Evolutionary conservation across 2,113 vertebrate genomes (phyloP).

Genomic region (Actinemys pallida): DNA sequence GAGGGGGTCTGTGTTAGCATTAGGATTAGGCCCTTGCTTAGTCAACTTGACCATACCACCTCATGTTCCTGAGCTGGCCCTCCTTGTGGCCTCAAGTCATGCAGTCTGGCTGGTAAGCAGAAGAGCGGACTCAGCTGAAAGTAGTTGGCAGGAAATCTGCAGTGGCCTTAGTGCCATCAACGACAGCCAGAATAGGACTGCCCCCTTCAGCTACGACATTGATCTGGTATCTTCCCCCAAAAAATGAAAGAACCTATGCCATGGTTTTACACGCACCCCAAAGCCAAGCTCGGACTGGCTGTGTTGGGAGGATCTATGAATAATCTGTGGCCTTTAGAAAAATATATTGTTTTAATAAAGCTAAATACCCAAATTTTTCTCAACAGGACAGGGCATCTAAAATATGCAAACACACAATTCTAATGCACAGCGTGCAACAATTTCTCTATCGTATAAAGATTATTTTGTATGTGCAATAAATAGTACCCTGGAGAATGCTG

Average conservation of each 20-base stretch:
- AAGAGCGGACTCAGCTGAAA: slow-evolving; percentile 32
- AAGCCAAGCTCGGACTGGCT: not conserved
- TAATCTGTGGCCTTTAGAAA: not conserved
- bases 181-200: not conserved
- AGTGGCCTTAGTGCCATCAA: not conserved
- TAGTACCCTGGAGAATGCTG: not conserved
- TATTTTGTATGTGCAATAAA: slow-evolving; percentile 33
- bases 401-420: not conserved
- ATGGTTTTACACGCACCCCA: not conserved
- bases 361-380: not conserved
- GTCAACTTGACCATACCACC: not conserved
- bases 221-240: not conserved
- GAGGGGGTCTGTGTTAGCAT: not conserved
- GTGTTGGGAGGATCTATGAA: rapidly evolving
- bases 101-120: not conserved
- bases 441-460: not conserved
- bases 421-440: not conserved
- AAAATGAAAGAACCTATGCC: not conserved
- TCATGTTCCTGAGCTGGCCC: not conserved
- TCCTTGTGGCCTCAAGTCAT: not conserved
- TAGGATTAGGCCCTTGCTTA: not conserved
- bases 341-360: not conserved
- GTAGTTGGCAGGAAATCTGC: not conserved
- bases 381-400: not conserved
- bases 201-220: not conserved